These are phyloP conservation scores for Heterohyrax brucei DNA, from an alignment of 2,797 vertebrate species.

Conservation along the genomic window DNA sequence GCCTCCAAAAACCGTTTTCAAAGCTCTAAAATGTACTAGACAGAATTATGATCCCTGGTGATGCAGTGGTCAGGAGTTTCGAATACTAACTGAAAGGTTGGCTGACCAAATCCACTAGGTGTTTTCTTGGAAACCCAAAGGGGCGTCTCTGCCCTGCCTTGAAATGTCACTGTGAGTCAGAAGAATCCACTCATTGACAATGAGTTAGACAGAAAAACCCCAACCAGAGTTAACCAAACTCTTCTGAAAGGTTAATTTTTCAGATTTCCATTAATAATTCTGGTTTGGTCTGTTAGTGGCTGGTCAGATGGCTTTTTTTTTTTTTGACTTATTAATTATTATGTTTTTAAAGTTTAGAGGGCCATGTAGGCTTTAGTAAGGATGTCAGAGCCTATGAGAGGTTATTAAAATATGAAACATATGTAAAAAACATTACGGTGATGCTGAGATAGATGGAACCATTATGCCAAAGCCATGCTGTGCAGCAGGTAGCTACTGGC, in stretches of 20 bases:
- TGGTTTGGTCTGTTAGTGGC: background rate
- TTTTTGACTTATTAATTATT: background rate
- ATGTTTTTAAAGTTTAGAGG: background rate
- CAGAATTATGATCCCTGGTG: no score
- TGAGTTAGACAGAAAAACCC: background rate
- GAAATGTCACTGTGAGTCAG: no score
- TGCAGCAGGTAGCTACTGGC: background rate
- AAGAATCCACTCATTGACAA: no score
- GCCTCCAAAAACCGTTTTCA: no score
- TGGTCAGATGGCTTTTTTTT: conserved; percentile 47
- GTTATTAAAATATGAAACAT: background rate
- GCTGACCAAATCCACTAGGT: no score
- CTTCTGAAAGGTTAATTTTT: background rate
- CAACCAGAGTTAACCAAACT: background rate
- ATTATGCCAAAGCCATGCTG: background rate
- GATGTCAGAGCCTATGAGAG: background rate
- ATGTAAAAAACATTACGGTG: background rate
- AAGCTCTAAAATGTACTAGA: no score
- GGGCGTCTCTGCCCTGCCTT: no score
- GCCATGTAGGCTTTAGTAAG: background rate
- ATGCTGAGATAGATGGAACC: background rate
- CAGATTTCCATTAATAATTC: background rate
- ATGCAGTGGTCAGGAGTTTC: no score
- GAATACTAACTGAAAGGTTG: no score
- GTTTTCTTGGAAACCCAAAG: no score